These are phyloP conservation scores for Antennarius maculatus DNA, from an alignment of 2,797 vertebrate species.

Conservation along the genomic window DNA sequence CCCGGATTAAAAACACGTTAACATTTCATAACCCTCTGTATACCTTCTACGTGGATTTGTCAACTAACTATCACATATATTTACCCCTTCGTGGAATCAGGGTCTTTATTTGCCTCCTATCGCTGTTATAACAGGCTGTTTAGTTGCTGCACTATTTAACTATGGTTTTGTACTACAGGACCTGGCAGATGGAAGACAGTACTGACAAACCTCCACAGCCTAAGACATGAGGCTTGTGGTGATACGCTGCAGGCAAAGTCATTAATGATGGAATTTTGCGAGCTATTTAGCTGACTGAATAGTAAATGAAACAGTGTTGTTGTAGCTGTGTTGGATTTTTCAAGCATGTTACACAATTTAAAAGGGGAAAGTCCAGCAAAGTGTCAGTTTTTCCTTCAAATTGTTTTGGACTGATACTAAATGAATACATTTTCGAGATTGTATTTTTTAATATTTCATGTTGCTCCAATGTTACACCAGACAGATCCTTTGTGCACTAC, in stretches of 20 bases:
- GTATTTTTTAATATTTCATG: conserved; percentile 1
- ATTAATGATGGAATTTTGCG: conserved; percentile 68
- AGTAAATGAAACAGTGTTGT: conserved; percentile 52
- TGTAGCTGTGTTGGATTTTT: conserved; percentile 25
- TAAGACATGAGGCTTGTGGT: conserved; percentile 55
- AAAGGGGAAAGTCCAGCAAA: conserved; percentile 10
- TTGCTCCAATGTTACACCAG: conserved; percentile 22
- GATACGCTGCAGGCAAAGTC: conserved; percentile 59
- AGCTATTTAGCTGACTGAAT: conserved; percentile 70
- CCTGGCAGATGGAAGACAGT: conserved; percentile 61
- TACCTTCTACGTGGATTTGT: neutral
- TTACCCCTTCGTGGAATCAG: neutral
- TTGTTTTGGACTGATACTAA: conserved; percentile 3
- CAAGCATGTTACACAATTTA: conserved; percentile 2
- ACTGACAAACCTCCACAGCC: conserved; percentile 48
- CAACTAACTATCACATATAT: conserved; percentile 26
- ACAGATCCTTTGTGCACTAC: conserved; percentile 36
- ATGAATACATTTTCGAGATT: conserved; percentile 15
- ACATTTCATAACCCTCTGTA: conserved; percentile 53
- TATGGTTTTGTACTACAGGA: conserved; percentile 46
- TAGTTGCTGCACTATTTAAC: conserved; percentile 51
- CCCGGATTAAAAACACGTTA: conserved; percentile 64
- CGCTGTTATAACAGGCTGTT: conserved; percentile 41
- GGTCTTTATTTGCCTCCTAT: conserved; percentile 41
- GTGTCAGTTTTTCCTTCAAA: conserved; percentile 6